These are phyloP conservation scores for Agrilus cyanescens DNA, from an alignment of 2,888 invertebrate genomes.

Conservation along the genomic window DNA sequence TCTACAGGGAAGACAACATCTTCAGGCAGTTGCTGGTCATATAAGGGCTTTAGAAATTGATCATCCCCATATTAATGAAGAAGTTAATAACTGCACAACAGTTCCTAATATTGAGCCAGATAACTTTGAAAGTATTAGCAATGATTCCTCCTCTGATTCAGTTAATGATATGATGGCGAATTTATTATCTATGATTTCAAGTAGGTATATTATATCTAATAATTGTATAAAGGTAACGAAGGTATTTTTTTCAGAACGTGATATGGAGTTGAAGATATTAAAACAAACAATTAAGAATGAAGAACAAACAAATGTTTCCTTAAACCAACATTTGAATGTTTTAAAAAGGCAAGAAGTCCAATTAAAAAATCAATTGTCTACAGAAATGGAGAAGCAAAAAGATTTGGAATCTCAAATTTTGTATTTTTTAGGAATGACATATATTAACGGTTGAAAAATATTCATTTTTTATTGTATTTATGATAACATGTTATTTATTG, in stretches of 20 bases:
- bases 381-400: constrained; percentile 27
- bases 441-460: no score
- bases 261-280: constrained; percentile 31
- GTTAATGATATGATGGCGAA: constrained; percentile 31
- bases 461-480: no score
- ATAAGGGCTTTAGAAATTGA: constrained; percentile 30
- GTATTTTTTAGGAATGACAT: no score
- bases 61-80: constrained; percentile 16
- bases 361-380: constrained; percentile 25
- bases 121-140: constrained; percentile 8
- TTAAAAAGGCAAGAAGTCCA: constrained; percentile 28
- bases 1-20: constrained; percentile 43
- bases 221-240: constrained; percentile 1
- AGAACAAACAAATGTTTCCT: constrained; percentile 23
- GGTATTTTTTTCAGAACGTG: constrained; percentile 27
- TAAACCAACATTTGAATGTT: constrained; percentile 27
- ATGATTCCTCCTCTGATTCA: constrained; percentile 14
- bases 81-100: constrained; percentile 14
- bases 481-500: no score
- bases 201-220: constrained; percentile 21
- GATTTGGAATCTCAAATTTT: constrained; percentile 22
- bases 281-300: constrained; percentile 27
- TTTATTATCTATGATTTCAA: constrained; percentile 26
- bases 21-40: constrained; percentile 35
- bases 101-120: constrained; percentile 30